Base-by-base conservation (phyloP, 2,888 invertebrate species). In the Noctua janthina region DNA sequence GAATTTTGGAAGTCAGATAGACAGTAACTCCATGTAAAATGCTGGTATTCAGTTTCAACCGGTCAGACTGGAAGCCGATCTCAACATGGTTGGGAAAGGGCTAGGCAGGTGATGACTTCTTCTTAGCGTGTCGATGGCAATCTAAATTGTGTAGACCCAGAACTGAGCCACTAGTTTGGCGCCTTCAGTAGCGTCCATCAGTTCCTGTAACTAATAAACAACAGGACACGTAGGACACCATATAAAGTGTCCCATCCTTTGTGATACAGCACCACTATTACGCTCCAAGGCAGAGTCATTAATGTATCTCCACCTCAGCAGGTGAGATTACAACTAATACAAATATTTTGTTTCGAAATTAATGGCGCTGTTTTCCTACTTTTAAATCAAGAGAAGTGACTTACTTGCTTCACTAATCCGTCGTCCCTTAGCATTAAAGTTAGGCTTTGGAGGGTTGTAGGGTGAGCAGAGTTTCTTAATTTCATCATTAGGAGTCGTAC, bases 351-450 rank as follows among this genome's bases (percentile, higher is more conserved):
- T 35, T 29, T 20, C 17, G 72, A 29, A 35, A 35, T 69, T 20
- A 13, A 43, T 43, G 7, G 11, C 39, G 7, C 5, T 29, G 7
- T 29, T 29, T 72, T 46, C 5, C 8, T 46, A 15, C 15, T 46
- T 35, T 23, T 11, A 49, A 35, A 20, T n/a, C 35, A 7, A n/a
- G 13, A 17, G 17, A n/a, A 49, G 7, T 35, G 1, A n/a, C 92
- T 90, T 86, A 94, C 95, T 94, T 79, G 84, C 87, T 88, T 93
- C 91, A 80, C 92, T 93, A 43, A 94, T 90, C 51, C 93, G 88
- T 70, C 92, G 84, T 1, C 92, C 92, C 23, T 90, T 89, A 11
- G 79, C 79, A 4, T 77, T 88, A 84, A 93, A 95, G 62, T 92
- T 88, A 0, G 95, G 95, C 68, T 84, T 90, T 5, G 82, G 75